Evolutionary conservation across 2,113 vertebrate genomes (phyloP), one percentile per base, ranked within the genome.

Genomic region (Baryphthengus martii): DNA sequence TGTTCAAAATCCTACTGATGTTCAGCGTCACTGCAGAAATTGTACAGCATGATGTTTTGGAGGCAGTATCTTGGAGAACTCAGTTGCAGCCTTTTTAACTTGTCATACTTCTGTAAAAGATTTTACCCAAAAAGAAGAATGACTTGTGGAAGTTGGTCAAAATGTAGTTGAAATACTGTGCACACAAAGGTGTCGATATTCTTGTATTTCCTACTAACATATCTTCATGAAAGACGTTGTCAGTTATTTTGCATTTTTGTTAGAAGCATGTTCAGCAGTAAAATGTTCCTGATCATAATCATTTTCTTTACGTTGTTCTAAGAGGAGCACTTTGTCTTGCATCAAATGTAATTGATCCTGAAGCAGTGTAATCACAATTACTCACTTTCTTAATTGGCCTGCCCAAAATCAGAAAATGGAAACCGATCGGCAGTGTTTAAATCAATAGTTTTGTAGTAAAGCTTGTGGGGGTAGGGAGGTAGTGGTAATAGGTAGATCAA

Each of bases 351-450:
- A 99, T 99, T 99, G 99, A 99, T 99, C 98, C 97, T 97, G 96
- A 98, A 98, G 98, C 98, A 97, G 97, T 98, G 98, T 98, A 98
- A 99, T 99, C 99, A 99, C 99, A 99, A 99, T 99, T 99, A 99
- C 98, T 99, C 98, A 98, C 98, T 98, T 98, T 98, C 99, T 99
- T 99, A 99, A 99, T 99, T 99, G 99, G 98, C 98, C 99, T 98
- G 98, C 98, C 98, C 98, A 98, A 98, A 98, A 98, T 99, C 99
- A 98, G 98, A 99, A 98, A 99, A 99, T 98, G 98, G 98, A 99
- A 99, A 98, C 98, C 98, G 97, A 99, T 99, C 98, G 98, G 98
- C 98, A 98, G 97, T 94, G 98, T 97, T 93, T 93, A 96, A 98
- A 99, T 99, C 99, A 98, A 99, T 99, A 98, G 95, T 97, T 98